phyloP scores from a whole-genome alignment of 2,797 vertebrate genomes.

The Rhabdomys pumilio region DNA sequence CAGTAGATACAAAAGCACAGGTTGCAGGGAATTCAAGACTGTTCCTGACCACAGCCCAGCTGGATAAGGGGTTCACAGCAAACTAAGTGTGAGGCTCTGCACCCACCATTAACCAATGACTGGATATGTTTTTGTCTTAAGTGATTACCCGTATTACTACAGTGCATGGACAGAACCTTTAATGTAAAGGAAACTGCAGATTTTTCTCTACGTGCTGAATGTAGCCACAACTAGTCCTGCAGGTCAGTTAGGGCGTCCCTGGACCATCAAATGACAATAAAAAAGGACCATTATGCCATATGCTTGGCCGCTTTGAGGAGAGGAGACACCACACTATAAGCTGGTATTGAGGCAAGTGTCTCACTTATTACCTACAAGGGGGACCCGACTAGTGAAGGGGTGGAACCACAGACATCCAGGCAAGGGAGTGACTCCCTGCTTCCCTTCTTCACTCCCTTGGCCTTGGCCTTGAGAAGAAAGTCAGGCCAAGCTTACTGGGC shows the following conservation, averaged over 20 bases:
- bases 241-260: conserved; percentile 46
- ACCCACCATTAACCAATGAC: background rate
- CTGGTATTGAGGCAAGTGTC: conserved; percentile 42
- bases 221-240: background rate
- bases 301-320: conserved; percentile 37
- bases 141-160: background rate
- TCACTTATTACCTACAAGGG: background rate
- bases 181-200: background rate
- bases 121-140: background rate
- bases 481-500: background rate
- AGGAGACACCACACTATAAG: conserved; percentile 41
- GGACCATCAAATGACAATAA: conserved; percentile 59
- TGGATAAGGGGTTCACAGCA: background rate
- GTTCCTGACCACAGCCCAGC: background rate
- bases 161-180: background rate
- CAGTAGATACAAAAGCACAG: background rate
- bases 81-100: background rate
- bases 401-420: background rate
- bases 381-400: background rate
- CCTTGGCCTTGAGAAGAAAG: background rate
- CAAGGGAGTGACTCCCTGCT: background rate
- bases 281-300: conserved; percentile 26
- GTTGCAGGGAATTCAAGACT: background rate
- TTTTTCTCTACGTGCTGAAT: conserved; percentile 19
- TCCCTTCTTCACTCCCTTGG: background rate